Base-by-base conservation (phyloP, 1,140 invertebrate species). In the Scaptomyza pallida region DNA sequence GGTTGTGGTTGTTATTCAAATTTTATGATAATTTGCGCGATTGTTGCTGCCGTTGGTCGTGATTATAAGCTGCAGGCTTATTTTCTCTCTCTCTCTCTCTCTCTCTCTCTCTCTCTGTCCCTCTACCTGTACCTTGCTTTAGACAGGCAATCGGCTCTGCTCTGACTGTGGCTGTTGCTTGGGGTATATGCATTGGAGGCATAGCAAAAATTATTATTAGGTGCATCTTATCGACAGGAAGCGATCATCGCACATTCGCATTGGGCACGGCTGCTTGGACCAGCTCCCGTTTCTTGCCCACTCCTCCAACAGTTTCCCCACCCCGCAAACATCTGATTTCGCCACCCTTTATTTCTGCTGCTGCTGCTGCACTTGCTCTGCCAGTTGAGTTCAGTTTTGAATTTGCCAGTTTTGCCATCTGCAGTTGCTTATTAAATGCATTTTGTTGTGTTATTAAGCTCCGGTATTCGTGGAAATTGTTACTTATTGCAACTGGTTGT, bases 181-280 rank as follows among this genome's bases (percentile, higher is more conserved):
- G 13, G 33, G 33, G 43, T 51, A 40, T 9, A 9, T 33, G 52
- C 43, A 47, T 16, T 30, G 33, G 5, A 33, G 17, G 50, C 17
- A 30, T 9, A 43, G 40, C 33, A 41, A 79, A 67, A 77, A 80
- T 85, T 85, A 65, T 88, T 82, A 88, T 88, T 88, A 82, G 59
- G 72, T 43, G 77, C 72, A 88, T 89, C 81, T 88, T 88, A 88
- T 88, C 82, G 79, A 74, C 82, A 88, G 78, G 82, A 88, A 88
- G 72, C 82, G 75, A 88, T 82, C 82, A 89, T 88, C 82, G 82
- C 83, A 89, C 82, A 88, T 85, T 86, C 64, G 73, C 62, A 67
- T 85, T 78, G 61, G 69, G 62, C 41, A 52, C 52, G 48, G 75
- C 48, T 75, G 56, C 55, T 57, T 55, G 15, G 47, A 48, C 16